Evolutionary conservation across 2,113 vertebrate genomes (phyloP), one percentile per base, ranked within the genome.

Genomic region (Motacilla tschutschensis): DNA sequence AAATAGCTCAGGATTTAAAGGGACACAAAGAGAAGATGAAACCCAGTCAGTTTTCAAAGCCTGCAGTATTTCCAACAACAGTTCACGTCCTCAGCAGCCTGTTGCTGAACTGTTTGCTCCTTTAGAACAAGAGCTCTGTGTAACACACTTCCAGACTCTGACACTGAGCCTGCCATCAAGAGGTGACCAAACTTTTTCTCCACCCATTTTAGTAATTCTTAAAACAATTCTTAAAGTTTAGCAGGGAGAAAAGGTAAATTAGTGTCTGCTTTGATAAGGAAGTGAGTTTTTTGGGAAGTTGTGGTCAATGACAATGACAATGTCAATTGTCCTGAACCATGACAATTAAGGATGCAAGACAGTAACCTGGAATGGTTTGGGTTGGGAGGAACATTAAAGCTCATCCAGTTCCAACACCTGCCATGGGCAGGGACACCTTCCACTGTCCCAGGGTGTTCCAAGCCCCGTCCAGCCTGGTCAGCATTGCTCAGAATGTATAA

Each of bases 1-100:
- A 22, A 15, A 7, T 0, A 0, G 11, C 36, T 36, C 24, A 25
- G 60, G 38, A 62, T 63, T 44, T 17, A 46, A 53, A 58, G 18
- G 36, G 57, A 43, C 24, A 38, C 1, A 7, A 53, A 75, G 58
- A 28, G 12, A 57, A 43, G 8, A 41, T 3, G 4, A 79, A 71
- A 53, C 17, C 14, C 43, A 22, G 43, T 7, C 28, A 21, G 44
- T 40, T 73, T 71, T 29, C 59, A 51, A 76, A 65, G 55, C 44
- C 31, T 71, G 69, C 35, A 65, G 51, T 40, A 20, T 47, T 72
- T 47, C 36, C 64, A 79, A 16, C 29, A 70, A 16, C 15, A 38
- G 28, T 6, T 11, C 5, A 5, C 0, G 0, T 10, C 20, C 33
- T 59, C 22, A 6, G 44, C 24, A 55, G 7, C 35, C 41, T 66